Evolutionary conservation across 1,140 invertebrate species (phyloP), one percentile per base, ranked within the genome.

Genomic region (Cotesia typhae): DNA sequence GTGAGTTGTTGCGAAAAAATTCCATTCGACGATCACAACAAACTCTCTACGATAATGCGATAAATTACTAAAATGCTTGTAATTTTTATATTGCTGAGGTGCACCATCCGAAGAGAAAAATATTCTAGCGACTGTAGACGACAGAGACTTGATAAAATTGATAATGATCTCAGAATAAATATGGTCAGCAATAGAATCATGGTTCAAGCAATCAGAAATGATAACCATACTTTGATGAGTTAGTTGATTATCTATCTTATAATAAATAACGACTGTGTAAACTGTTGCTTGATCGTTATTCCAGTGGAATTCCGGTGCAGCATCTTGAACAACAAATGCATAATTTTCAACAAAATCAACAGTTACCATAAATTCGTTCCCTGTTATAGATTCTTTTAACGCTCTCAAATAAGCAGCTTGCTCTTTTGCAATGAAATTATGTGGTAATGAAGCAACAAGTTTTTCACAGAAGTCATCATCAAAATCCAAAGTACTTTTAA

Each of bases 1-100:
- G 74, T 83, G 83, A 20, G 76, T 35, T 28, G 81, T 82, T n/a
- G 79, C 81, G 67, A 77, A 83, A 70, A 83, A 83, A 70, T 77
- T 53, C 77, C 81, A 83, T 70, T 84, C 77, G 17, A 81, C 80
- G 17, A 80, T 67, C 1, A 82, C 57, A n/a, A 51, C 66, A 76
- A 83, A 85, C 71, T 85, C 80, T 67, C 71, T 37, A 69, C 78
- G 53, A 68, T 81, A 81, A 60, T 47, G 17, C 10, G 9, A 81
- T n/a, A 67, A 20, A 36, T 67, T 67, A 38, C 47, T 10, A 35
- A 53, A 67, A 53, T 67, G 20, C 20, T 67, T 67, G 14, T n/a
- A 67, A 36, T 67, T 53, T 53, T 67, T 53, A 52, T 51, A 67
- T 52, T 67, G 65, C 20, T 67, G 47, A 10, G 65, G 65, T 28